Conservation (phyloP, 2,888 invertebrate species). For the Muscina levida region DNA sequence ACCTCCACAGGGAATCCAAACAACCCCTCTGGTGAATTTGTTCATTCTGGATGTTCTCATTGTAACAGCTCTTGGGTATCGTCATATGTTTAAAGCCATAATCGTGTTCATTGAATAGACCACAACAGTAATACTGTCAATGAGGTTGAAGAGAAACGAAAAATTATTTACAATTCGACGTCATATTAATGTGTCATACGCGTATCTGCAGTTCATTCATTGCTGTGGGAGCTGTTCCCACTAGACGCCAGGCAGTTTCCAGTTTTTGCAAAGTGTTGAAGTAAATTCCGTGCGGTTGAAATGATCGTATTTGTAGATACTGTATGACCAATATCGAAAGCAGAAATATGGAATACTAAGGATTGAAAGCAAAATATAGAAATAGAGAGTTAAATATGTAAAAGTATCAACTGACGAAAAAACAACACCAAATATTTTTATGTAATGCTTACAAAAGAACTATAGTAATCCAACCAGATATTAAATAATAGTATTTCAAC, state of each 20-base stretch:
- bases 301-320: slow-evolving; percentile 73
- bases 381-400: too few species aligned
- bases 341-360: slow-evolving; percentile 73
- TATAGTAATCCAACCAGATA: too few species aligned
- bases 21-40: slow-evolving; percentile 69
- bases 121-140: slow-evolving; percentile 71
- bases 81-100: slow-evolving; percentile 69
- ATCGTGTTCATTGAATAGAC: slow-evolving; percentile 70
- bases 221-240: slow-evolving; percentile 68
- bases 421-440: too few species aligned
- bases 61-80: slow-evolving; percentile 73
- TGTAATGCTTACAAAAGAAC: too few species aligned
- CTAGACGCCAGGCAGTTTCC: slow-evolving; percentile 72
- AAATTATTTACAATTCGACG: not conserved
- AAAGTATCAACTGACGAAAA: too few species aligned
- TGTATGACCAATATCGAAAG: slow-evolving; percentile 72
- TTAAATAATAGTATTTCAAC: too few species aligned
- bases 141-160: not conserved
- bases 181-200: slow-evolving; percentile 33
- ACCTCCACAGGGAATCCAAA: slow-evolving; percentile 68
- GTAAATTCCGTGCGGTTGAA: slow-evolving; percentile 69
- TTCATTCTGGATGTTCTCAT: slow-evolving; percentile 31
- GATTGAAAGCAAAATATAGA: too few species aligned
- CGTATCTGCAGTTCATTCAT: slow-evolving; percentile 68
- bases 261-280: slow-evolving; percentile 69